Evolutionary conservation across 2,888 invertebrate species (phyloP).

Genomic region (Lydus trimaculatus): DNA sequence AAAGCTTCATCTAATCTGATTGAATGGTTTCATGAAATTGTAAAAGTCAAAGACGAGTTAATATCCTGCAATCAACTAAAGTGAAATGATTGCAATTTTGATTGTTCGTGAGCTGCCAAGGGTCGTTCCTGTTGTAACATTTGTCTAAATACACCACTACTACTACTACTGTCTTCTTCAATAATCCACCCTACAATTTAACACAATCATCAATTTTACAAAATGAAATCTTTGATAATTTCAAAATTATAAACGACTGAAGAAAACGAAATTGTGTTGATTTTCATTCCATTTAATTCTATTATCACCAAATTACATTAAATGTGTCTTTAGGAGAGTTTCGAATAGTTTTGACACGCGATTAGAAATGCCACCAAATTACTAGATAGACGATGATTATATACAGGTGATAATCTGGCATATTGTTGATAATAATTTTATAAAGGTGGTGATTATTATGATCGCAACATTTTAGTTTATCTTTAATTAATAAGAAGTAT

Average conservation of each 20-base stretch:
- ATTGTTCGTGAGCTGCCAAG: conserved; percentile 13
- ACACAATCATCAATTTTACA: background rate
- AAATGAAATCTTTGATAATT: background rate
- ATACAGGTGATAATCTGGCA: background rate
- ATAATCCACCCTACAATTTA: conserved; percentile 1
- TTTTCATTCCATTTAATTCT: background rate
- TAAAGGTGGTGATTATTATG: background rate
- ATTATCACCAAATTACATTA: background rate
- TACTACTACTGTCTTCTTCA: background rate
- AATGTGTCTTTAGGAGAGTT: background rate
- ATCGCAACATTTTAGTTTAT: background rate
- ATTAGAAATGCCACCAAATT: background rate
- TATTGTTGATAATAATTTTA: background rate
- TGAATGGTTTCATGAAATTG: background rate
- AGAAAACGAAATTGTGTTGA: background rate
- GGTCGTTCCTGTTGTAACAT: background rate
- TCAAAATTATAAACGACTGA: background rate
- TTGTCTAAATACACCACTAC: background rate
- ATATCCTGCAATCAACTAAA: conserved; percentile 23
- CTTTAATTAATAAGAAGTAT: background rate
- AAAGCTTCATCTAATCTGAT: background rate
- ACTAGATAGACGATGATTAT: background rate
- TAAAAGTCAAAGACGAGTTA: conserved; percentile 21
- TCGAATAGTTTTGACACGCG: background rate
- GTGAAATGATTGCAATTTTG: conserved; percentile 13